A percentile compares a stretch with the other conserved stretches of the same genome.
Evolutionary conservation across 2,797 vertebrate genomes (phyloP).

Genomic region (Calcarius lapponicus): DNA sequence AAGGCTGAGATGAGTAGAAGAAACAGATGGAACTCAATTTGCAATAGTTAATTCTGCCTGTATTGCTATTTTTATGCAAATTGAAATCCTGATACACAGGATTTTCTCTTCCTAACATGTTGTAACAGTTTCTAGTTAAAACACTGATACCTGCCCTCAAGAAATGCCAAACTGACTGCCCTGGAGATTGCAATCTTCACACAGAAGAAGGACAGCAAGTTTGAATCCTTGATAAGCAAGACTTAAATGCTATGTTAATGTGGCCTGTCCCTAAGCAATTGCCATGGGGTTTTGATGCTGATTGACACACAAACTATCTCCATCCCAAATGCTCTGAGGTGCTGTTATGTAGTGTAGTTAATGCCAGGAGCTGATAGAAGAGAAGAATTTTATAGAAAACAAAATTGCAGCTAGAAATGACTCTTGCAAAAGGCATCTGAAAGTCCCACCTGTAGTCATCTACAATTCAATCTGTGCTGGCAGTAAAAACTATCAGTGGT

Average conservation of each 20-base stretch:
- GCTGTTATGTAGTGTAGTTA: neutral
- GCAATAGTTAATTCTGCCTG: neutral
- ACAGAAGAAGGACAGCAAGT: neutral
- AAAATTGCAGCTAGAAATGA: neutral
- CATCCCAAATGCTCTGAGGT: neutral
- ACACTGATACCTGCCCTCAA: neutral
- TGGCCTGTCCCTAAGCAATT: neutral
- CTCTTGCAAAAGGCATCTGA: neutral
- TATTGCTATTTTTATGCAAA: neutral
- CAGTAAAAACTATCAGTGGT: neutral
- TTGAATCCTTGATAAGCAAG: neutral
- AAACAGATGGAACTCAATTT: neutral
- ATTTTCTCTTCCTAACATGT: neutral
- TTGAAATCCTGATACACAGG: neutral
- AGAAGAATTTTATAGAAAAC: neutral
- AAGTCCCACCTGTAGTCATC: neutral
- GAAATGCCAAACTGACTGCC: neutral
- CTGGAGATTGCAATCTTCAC: neutral
- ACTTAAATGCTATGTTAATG: neutral
- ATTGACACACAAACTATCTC: neutral
- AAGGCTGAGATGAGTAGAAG: neutral
- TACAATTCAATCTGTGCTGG: neutral
- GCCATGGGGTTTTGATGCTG: neutral
- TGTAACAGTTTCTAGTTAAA: neutral
- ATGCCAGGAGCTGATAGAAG: neutral